Evolutionary conservation across 2,797 vertebrate species (phyloP).

Genomic region (Pteropus rufus): DNA sequence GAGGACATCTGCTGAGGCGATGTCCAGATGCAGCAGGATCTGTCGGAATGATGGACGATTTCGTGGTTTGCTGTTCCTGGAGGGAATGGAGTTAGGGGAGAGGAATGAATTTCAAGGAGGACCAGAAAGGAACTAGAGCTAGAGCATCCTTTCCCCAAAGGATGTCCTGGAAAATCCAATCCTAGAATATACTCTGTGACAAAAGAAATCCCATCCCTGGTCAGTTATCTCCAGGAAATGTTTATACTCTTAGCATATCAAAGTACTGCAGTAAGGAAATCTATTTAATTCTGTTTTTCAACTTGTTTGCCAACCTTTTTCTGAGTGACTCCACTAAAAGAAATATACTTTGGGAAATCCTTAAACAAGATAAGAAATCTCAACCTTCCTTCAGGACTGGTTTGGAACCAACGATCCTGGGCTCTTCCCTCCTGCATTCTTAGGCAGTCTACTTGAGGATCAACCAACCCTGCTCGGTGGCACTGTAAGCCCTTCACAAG

Average conservation of each 20-base stretch:
- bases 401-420: neutral
- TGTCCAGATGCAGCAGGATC: conserved; percentile 96
- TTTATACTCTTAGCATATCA: neutral
- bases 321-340: neutral
- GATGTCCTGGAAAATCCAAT: neutral
- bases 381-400: neutral
- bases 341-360: neutral
- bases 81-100: neutral
- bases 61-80: conserved; percentile 96
- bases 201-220: neutral
- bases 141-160: neutral
- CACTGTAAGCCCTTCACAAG: neutral
- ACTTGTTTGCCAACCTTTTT: neutral
- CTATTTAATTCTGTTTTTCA: neutral
- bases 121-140: neutral
- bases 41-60: conserved; percentile 96
- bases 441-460: neutral
- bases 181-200: neutral
- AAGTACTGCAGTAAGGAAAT: neutral
- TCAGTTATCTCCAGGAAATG: neutral
- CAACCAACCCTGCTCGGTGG: neutral
- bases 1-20: conserved; percentile 95
- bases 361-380: neutral
- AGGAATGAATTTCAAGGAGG: neutral
- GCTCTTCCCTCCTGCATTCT: neutral